Percentiles rank a stretch among this genome's conserved stretches.
Evolutionary conservation across 2,888 invertebrate genomes (phyloP).

Genomic region (Eupithecia insigniata): DNA sequence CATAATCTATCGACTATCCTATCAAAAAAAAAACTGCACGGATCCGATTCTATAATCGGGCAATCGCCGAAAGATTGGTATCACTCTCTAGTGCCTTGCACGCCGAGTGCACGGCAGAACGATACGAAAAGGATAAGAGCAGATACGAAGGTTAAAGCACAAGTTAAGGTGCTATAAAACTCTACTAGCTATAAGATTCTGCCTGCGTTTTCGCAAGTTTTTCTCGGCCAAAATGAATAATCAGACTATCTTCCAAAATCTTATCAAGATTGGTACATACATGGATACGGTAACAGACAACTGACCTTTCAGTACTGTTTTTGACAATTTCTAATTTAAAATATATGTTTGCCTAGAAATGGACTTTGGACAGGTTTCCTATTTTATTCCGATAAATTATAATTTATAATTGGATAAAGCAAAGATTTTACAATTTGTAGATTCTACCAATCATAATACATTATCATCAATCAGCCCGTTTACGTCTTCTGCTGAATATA

Average conservation of each 20-base stretch:
- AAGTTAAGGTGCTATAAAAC: too few relatives aligned
- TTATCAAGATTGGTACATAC: not conserved
- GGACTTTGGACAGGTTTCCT: not conserved
- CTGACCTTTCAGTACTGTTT: not conserved
- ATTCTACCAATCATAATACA: not conserved
- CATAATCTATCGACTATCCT: not conserved
- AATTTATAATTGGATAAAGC: too few relatives aligned
- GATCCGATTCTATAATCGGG: slow-evolving; percentile 37
- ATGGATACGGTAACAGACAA: not conserved
- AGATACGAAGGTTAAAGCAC: slow-evolving; percentile 5
- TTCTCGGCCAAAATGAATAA: not conserved
- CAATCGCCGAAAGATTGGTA: slow-evolving; percentile 28
- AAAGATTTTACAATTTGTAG: not conserved
- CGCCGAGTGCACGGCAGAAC: too few relatives aligned
- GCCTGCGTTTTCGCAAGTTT: not conserved
- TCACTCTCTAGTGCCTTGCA: slow-evolving; percentile 22
- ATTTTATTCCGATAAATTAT: not conserved
- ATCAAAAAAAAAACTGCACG: slow-evolving; percentile 27
- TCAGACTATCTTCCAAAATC: not conserved
- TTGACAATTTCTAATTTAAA: not conserved
- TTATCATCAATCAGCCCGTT: too few relatives aligned
- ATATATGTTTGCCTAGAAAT: not conserved
- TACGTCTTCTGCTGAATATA: too few relatives aligned
- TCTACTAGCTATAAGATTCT: not conserved
- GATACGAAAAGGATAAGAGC: too few relatives aligned